Evolutionary conservation across 1,140 invertebrate genomes (phyloP).

Genomic region (Paralvinella palmiformis): DNA sequence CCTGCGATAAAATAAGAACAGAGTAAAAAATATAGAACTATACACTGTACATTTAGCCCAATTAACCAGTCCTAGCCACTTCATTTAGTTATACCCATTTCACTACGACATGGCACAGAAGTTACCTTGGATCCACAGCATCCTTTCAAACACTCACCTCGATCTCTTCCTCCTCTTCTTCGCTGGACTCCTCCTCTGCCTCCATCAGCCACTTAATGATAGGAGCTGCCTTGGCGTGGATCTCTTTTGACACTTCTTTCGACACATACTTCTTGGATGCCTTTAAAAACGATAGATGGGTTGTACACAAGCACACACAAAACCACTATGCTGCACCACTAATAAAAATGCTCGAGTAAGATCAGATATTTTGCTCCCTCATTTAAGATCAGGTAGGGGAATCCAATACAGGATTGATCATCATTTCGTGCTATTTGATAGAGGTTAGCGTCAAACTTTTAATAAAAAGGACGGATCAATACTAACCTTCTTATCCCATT

Average conservation of each 20-base stretch:
- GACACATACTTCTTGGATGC: conserved; percentile 82
- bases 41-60: not conserved
- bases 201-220: conserved; percentile 96
- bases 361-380: too few species aligned
- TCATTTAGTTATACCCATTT: not conserved
- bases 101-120: not conserved
- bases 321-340: not conserved
- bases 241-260: conserved; percentile 84
- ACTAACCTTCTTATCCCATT: conserved; percentile 85
- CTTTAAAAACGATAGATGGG: too few species aligned
- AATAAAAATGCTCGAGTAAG: too few species aligned
- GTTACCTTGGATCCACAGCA: not conserved
- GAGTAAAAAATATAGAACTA: not conserved
- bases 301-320: not conserved
- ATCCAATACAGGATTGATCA: too few species aligned
- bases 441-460: too few species aligned
- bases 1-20: conserved; percentile 26
- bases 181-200: conserved; percentile 82
- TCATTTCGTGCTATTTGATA: too few species aligned
- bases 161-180: conserved; percentile 56
- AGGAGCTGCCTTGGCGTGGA: conserved; percentile 83
- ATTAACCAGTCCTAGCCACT: not conserved
- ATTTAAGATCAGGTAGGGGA: too few species aligned
- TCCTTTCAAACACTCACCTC: conserved; percentile 60
- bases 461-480: too few species aligned